These are phyloP conservation scores for Drosophila kohkoa DNA, from an alignment of 1,140 invertebrate species.

Conservation along the genomic window DNA sequence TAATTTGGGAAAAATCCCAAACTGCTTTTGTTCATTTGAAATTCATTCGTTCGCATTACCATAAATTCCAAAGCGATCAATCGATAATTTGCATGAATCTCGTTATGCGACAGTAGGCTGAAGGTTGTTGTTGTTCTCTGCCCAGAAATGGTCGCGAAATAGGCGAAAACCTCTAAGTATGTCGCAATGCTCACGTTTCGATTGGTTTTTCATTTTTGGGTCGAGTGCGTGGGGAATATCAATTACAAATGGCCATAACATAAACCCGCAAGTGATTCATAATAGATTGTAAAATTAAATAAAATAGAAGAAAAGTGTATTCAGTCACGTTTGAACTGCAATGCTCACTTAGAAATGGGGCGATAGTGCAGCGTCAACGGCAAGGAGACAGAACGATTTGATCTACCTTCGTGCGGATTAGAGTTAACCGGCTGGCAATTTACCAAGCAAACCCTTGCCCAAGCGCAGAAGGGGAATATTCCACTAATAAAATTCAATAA, in stretches of 20 bases:
- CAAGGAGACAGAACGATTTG: constrained; percentile 73
- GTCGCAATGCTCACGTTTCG: constrained; percentile 47
- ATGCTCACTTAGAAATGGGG: constrained; percentile 70
- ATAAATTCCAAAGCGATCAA: constrained; percentile 63
- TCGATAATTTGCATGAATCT: constrained; percentile 41
- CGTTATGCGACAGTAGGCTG: constrained; percentile 47
- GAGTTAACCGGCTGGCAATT: constrained; percentile 63
- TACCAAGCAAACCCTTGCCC: constrained; percentile 73
- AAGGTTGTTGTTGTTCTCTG: constrained; percentile 45
- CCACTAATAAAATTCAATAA: not conserved
- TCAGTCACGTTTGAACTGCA: constrained; percentile 71
- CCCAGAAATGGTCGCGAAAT: constrained; percentile 36
- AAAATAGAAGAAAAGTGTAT: constrained; percentile 54
- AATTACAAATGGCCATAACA: constrained; percentile 26
- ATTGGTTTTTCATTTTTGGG: constrained; percentile 70
- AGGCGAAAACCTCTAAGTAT: constrained; percentile 41
- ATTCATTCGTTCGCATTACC: constrained; percentile 34
- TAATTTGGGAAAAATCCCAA: not conserved
- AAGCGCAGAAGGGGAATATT: constrained; percentile 63
- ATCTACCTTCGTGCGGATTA: constrained; percentile 83
- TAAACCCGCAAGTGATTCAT: not conserved
- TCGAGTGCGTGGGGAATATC: constrained; percentile 59
- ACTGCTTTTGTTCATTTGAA: not conserved
- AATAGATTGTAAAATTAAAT: not conserved
- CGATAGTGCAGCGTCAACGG: constrained; percentile 78